Conservation (phyloP, 1,140 invertebrate species). For the Oryctes rhinoceros region DNA sequence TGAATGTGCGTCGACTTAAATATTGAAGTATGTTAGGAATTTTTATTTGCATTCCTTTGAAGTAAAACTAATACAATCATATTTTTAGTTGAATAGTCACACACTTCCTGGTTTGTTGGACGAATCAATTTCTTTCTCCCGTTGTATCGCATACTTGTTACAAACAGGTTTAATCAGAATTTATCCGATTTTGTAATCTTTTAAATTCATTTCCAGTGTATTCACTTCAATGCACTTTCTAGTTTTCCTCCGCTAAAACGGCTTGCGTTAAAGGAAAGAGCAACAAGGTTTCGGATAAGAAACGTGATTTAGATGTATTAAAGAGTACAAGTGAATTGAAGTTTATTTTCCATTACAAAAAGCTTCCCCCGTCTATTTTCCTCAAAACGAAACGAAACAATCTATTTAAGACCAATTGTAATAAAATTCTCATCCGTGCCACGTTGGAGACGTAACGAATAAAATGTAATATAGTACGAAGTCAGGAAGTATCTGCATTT, state of each 20-base stretch:
- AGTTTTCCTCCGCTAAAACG: neutral
- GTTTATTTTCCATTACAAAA: slow-evolving; percentile 21
- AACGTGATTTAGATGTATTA: slow-evolving; percentile 29
- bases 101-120: no score
- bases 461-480: neutral
- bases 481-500: neutral
- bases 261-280: neutral
- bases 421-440: neutral
- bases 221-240: neutral
- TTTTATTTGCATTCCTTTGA: no score
- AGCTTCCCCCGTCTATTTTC: neutral
- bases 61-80: no score
- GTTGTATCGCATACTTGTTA: no score
- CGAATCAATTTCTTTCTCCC: no score
- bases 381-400: neutral
- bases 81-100: no score
- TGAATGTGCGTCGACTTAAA: no score
- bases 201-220: neutral
- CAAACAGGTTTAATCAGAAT: no score
- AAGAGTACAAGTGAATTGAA: neutral
- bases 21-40: no score
- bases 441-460: neutral
- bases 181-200: neutral
- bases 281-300: slow-evolving; percentile 6
- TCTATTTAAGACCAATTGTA: neutral